phyloP scores from a whole-genome alignment of 2,113 vertebrate species.

The Polyodon spathula region DNA sequence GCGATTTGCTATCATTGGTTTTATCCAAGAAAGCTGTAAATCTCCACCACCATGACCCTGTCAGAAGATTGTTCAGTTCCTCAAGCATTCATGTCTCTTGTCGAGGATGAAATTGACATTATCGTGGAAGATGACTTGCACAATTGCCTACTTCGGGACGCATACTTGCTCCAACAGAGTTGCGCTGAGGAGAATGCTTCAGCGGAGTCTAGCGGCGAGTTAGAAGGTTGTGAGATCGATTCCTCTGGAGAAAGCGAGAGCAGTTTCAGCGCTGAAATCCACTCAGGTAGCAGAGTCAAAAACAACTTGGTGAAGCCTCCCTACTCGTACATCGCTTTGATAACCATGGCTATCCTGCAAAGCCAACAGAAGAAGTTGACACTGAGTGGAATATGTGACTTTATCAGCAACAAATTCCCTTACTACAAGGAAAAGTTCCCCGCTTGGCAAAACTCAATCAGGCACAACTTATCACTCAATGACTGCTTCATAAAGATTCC shows the following conservation, averaged over 20 bases:
- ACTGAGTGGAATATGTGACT: slow-evolving; percentile 80
- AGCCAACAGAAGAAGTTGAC: slow-evolving; percentile 76
- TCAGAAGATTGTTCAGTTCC: slow-evolving; percentile 41
- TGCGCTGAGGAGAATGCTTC: slow-evolving; percentile 23
- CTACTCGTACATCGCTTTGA: slow-evolving; percentile 84
- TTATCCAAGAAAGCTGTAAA: neutral
- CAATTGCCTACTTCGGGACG: slow-evolving; percentile 20
- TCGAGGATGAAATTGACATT: slow-evolving; percentile 52
- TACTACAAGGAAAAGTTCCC: slow-evolving; percentile 79
- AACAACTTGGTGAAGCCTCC: slow-evolving; percentile 63
- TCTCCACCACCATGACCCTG: slow-evolving; percentile 45
- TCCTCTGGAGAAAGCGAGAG: slow-evolving; percentile 46
- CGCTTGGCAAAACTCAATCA: slow-evolving; percentile 91
- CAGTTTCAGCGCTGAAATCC: slow-evolving; percentile 37
- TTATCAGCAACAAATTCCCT: slow-evolving; percentile 80
- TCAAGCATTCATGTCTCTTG: slow-evolving; percentile 24
- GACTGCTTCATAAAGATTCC: slow-evolving; percentile 96
- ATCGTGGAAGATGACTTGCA: slow-evolving; percentile 41
- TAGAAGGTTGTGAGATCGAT: slow-evolving; percentile 49
- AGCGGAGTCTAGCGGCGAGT: slow-evolving; percentile 38
- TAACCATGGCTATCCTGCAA: slow-evolving; percentile 87
- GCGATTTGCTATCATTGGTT: slow-evolving; percentile 7
- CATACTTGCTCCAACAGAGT: slow-evolving; percentile 15
- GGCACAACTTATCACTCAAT: slow-evolving; percentile 91
- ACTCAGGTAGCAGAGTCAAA: slow-evolving; percentile 21